Evolutionary conservation across 2,797 vertebrate genomes (phyloP).

Genomic region (Otolemur crassicaudatus): DNA sequence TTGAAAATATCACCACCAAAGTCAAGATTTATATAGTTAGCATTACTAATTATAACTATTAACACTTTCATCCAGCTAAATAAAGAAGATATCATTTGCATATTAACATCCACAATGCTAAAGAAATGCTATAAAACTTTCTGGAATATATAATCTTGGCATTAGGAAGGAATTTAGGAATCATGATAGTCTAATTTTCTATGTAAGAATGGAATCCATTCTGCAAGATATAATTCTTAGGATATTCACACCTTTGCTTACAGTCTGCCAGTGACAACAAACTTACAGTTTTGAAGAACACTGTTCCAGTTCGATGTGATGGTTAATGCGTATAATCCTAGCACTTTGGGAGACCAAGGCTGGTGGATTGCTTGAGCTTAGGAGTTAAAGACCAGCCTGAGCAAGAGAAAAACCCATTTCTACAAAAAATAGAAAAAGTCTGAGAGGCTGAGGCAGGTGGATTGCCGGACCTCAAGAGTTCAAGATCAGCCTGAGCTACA

Average conservation of each 20-base stretch:
- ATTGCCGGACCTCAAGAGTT: too few relatives aligned
- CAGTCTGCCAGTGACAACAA: neutral
- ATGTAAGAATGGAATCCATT: neutral
- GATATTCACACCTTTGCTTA: neutral
- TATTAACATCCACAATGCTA: neutral
- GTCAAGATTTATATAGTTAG: neutral
- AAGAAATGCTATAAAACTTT: neutral
- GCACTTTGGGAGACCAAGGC: too few relatives aligned
- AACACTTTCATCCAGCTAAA: neutral
- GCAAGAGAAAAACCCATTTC: too few relatives aligned
- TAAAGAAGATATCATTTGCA: neutral
- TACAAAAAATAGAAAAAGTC: too few relatives aligned
- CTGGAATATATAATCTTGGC: neutral
- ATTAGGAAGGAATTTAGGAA: neutral
- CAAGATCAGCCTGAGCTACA: too few relatives aligned
- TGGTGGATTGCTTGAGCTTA: too few relatives aligned
- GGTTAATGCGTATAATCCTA: too few relatives aligned
- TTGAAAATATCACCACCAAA: neutral
- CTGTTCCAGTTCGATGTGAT: neutral
- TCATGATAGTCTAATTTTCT: neutral
- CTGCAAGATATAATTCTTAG: neutral
- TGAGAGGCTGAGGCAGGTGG: too few relatives aligned
- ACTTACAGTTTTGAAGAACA: neutral
- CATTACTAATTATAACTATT: neutral
- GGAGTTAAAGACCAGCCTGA: too few relatives aligned